Base-by-base conservation (phyloP, 1,140 invertebrate species). In the Rhagoletis pomonella region DNA sequence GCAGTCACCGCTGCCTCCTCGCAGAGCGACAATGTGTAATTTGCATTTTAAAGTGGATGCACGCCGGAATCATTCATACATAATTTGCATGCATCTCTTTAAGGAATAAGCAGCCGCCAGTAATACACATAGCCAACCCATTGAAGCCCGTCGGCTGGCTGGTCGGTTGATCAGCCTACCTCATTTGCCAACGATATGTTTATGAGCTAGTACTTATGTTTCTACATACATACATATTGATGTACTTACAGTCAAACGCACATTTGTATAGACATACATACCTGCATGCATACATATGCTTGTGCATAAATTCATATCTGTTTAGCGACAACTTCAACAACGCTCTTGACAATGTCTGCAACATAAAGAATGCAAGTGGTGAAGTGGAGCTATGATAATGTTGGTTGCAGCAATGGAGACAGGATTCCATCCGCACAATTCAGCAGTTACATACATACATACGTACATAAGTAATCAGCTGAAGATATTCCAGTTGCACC, bases 41-140 rank as follows among this genome's bases (percentile, higher is more conserved):
- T 62, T 85, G 59, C 84, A 85, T 85, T 62, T 85, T 59, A 60
- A 85, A 85, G 84, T 85, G 39, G 84, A 44, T 85, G 84, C 58
- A 60, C 4, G 84, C 84, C 42, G 84, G 14, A 60, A 62, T 62
- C 29, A 62, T 62, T 85, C 58, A 59, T 62, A 62, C 19, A 62
- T 60, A 85, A 85, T 85, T 85, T 85, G 29, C 58, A 85, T 85
- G 59, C 29, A 85, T 29, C 50, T 55, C 84, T 29, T 62, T 59
- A 85, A 85, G 62, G 55, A 29, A 62, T 42, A 85, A 39, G 81
- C 58, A 44, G 50, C 84, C 55, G 84, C 84, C 84, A 85, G 7
- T 50, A 44, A 47, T 85, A 29, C 10, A 55, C 42, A 14, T 10
- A 6, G 50, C 39, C 67, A 10, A 42, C 3, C 17, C 73, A 50